Evolutionary conservation across 2,888 invertebrate genomes (phyloP).

Genomic region (Mesochorus sp.): DNA sequence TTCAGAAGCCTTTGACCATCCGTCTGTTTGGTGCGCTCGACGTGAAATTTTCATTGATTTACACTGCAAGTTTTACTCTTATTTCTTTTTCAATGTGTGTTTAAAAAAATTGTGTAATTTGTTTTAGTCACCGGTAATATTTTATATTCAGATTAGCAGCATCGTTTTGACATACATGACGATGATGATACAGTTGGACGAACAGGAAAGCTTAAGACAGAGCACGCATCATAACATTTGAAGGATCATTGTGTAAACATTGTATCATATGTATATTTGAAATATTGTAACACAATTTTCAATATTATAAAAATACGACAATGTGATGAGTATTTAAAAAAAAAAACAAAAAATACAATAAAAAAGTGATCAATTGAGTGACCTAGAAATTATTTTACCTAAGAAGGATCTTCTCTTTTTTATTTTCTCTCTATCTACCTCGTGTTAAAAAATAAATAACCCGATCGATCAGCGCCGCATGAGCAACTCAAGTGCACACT

Average conservation of each 20-base stretch:
- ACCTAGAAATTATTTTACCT: neutral
- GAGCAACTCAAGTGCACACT: neutral
- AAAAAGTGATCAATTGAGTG: neutral
- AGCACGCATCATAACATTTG: neutral
- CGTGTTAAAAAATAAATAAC: neutral
- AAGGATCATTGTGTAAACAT: neutral
- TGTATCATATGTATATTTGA: neutral
- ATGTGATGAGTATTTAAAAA: too few species aligned
- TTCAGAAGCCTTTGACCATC: slow-evolving; percentile 36
- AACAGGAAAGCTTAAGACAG: neutral
- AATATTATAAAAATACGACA: too few species aligned
- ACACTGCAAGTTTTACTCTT: slow-evolving; percentile 1
- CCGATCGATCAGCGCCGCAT: neutral
- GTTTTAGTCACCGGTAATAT: neutral
- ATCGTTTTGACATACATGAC: slow-evolving; percentile 49
- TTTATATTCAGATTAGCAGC: slow-evolving; percentile 49
- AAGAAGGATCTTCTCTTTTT: neutral
- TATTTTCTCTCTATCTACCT: neutral
- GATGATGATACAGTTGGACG: slow-evolving; percentile 60
- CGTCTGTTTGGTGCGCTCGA: slow-evolving; percentile 38
- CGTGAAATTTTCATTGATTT: slow-evolving; percentile 17
- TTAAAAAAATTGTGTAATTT: neutral
- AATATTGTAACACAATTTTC: neutral
- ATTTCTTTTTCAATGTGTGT: neutral
- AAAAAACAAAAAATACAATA: neutral